These are phyloP conservation scores for Sebastes itinus DNA, from an alignment of 2,797 vertebrate species.

Conservation along the genomic window DNA sequence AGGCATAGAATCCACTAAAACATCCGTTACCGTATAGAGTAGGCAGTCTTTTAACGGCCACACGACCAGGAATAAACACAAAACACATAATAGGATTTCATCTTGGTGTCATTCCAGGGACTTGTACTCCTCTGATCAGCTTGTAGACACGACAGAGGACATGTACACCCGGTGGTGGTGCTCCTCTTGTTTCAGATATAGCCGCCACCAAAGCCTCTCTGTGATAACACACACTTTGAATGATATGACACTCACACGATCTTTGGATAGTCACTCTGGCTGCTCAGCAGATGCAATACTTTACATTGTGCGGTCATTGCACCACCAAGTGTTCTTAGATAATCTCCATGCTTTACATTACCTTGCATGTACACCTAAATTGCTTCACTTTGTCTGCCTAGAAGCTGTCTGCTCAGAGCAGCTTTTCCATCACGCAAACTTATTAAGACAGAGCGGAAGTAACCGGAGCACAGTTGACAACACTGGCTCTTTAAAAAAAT, in stretches of 20 bases:
- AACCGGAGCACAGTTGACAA: conserved; percentile 42
- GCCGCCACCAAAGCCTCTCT: conserved; percentile 39
- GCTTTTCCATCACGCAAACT: conserved; percentile 34
- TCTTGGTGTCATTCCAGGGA: conserved; percentile 59
- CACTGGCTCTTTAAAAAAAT: conserved; percentile 46
- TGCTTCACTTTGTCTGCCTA: conserved; percentile 56
- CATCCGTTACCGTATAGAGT: conserved; percentile 38
- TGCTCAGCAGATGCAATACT: conserved; percentile 82
- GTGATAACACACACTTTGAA: conserved; percentile 53
- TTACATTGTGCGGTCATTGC: conserved; percentile 77
- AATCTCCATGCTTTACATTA: conserved; percentile 69
- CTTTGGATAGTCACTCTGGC: conserved; percentile 74
- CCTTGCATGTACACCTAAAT: conserved; percentile 64
- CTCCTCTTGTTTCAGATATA: conserved; percentile 17
- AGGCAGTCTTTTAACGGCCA: conserved; percentile 34
- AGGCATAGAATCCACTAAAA: conserved; percentile 45
- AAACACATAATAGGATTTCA: conserved; percentile 28
- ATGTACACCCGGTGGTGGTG: background rate
- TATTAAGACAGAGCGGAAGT: conserved; percentile 25
- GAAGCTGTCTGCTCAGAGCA: conserved; percentile 35
- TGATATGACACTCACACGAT: conserved; percentile 54
- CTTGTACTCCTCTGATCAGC: conserved; percentile 48
- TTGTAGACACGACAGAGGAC: conserved; percentile 27
- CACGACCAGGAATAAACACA: conserved; percentile 30
- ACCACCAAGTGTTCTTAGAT: conserved; percentile 85